Conservation (phyloP, 2,113 vertebrate species). For the Forbesichthys papilliferus region DNA sequence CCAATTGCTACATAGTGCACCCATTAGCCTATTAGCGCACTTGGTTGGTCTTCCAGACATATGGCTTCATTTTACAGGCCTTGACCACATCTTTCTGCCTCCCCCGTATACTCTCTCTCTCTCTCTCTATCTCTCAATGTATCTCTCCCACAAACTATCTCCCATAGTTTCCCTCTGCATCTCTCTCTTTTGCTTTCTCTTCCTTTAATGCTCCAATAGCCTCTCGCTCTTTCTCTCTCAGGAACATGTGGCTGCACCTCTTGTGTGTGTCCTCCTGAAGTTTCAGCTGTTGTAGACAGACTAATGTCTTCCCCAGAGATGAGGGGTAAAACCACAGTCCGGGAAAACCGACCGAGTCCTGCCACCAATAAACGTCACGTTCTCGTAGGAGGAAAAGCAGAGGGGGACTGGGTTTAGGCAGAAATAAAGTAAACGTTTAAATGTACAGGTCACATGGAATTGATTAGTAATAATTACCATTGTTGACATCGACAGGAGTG, state of each 20-base stretch:
- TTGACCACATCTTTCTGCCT: conserved; percentile 43
- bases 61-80: conserved; percentile 56
- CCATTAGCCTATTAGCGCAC: conserved; percentile 53
- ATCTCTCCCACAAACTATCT: background rate
- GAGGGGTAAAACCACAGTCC: conserved; percentile 55
- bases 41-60: conserved; percentile 42
- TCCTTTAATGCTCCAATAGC: too few relatives aligned
- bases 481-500: conserved; percentile 18
- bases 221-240: conserved; percentile 22
- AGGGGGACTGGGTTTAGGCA: conserved; percentile 16
- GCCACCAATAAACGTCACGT: conserved; percentile 62
- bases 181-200: background rate
- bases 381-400: conserved; percentile 33
- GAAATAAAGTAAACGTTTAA: conserved; percentile 29
- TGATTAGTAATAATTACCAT: conserved; percentile 38
- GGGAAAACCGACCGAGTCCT: conserved; percentile 34
- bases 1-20: conserved; percentile 18
- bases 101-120: background rate
- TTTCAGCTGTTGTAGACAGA: conserved; percentile 67
- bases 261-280: conserved; percentile 51
- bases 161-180: background rate
- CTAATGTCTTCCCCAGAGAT: conserved; percentile 75
- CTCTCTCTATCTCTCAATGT: background rate
- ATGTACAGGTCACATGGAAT: conserved; percentile 40
- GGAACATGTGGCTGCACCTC: conserved; percentile 54